Conservation (phyloP, 2,888 invertebrate genomes). For the Eubasilissa splendida region DNA sequence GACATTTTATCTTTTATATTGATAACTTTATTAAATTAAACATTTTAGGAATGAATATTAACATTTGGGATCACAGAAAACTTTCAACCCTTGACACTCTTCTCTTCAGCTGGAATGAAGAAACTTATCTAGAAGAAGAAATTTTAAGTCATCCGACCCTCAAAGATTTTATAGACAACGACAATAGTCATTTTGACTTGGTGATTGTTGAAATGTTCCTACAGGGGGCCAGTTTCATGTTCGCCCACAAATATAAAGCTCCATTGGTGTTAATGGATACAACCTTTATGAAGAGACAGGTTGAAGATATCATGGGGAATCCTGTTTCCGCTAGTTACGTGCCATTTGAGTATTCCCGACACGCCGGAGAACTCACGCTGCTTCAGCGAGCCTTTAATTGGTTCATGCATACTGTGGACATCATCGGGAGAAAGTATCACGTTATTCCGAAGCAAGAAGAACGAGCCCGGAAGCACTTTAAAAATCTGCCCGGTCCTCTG, state of each 20-base stretch:
- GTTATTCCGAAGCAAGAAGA: constrained; percentile 64
- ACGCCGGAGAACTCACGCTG: constrained; percentile 67
- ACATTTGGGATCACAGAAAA: constrained; percentile 12
- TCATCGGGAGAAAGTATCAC: constrained; percentile 61
- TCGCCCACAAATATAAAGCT: constrained; percentile 60
- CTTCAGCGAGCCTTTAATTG: constrained; percentile 66
- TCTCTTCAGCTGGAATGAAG: constrained; percentile 25
- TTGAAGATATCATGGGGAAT: constrained; percentile 68
- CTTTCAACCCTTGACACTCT: constrained; percentile 17
- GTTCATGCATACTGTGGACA: constrained; percentile 62
- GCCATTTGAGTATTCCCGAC: constrained; percentile 65
- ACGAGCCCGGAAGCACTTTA: constrained; percentile 62
- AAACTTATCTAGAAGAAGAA: background rate
- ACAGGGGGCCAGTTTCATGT: constrained; percentile 60
- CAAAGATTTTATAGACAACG: constrained; percentile 52
- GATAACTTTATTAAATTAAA: too few relatives aligned
- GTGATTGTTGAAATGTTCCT: constrained; percentile 60
- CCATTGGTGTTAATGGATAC: constrained; percentile 51
- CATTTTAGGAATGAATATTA: too few relatives aligned
- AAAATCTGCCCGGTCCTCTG: constrained; percentile 63
- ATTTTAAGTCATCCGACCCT: constrained; percentile 33
- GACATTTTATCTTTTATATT: too few relatives aligned
- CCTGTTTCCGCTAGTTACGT: constrained; percentile 69
- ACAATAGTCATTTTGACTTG: constrained; percentile 59
- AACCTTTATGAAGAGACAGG: constrained; percentile 60